Conservation (phyloP, 1,140 invertebrate species). For the Macrobrachium rosenbergii region DNA sequence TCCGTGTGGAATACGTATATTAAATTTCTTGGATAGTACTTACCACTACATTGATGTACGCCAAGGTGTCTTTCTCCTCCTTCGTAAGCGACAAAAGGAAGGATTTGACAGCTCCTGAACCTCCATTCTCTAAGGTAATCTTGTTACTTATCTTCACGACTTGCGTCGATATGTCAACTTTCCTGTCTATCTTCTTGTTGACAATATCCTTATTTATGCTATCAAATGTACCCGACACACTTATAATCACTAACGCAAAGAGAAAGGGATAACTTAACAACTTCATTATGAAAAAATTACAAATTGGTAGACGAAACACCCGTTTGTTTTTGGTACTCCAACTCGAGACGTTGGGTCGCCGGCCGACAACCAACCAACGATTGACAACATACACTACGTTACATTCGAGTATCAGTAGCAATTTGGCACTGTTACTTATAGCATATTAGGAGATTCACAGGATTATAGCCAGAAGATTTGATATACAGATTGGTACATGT, state of each 20-base stretch:
- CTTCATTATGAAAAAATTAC: no score
- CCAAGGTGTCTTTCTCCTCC: constrained; percentile 76
- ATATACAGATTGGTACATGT: no score
- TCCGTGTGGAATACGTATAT: neutral
- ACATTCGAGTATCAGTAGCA: no score
- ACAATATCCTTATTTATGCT: constrained; percentile 71
- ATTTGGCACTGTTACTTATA: no score
- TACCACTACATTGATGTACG: constrained; percentile 80
- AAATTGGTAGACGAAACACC: no score
- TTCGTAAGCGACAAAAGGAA: constrained; percentile 82
- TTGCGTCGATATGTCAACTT: constrained; percentile 89
- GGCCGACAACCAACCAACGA: no score
- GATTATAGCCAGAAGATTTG: no score
- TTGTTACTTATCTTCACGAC: constrained; percentile 86
- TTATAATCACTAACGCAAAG: neutral
- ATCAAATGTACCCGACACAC: constrained; percentile 24
- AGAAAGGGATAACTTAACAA: neutral
- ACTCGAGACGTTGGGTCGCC: no score
- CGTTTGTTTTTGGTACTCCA: no score
- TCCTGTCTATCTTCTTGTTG: constrained; percentile 86
- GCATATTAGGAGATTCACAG: no score
- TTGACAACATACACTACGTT: no score
- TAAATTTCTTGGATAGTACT: constrained; percentile 38
- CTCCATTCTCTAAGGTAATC: constrained; percentile 86
- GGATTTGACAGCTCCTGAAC: constrained; percentile 78